Base-by-base conservation (phyloP, 2,797 vertebrate species). In the Sciurus vulgaris region DNA sequence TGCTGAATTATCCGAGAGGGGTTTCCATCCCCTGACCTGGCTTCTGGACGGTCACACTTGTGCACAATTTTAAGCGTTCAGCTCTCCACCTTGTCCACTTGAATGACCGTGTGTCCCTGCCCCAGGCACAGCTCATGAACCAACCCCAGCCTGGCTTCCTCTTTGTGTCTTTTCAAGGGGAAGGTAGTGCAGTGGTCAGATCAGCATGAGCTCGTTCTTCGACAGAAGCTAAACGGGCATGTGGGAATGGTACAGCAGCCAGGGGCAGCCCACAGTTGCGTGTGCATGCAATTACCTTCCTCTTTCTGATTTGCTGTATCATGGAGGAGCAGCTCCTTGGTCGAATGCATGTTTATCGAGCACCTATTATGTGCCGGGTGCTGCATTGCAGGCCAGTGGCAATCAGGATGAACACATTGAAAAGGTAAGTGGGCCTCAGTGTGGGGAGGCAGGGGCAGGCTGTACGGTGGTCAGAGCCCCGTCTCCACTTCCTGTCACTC, bases 401-500 rank as follows among this genome's bases (percentile, higher is more conserved):
- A 2, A 44, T 49, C 51, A 33, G 85, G 30, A 61, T 30, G 41
- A 14, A 11, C 3, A 2, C 4, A 5, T 5, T 44, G 33, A 5
- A 26, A 49, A 72, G 72, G 28, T 41, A 28, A 41, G 17, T 51
- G 11, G 2, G 24, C 0, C 17, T 12, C 59, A 8, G 0, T 0
- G 6, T 47, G 81, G 65, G 56, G 8, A 38, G 35, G 35, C 24
- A 51, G 79, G 49, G 51, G 0, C 26, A 7, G 41, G 7, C 7
- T 15, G 0, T 1, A 15, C 28, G 0, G 3, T 5, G 6, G 38
- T 35, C 41, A 35, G 65, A 49, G 15, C 0, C 4, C 4, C 15
- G 17, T 33, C 56, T 17, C 67, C 35, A 7, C 69, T 54, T n/a
- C 3, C 0, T 0, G 12, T 5, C 0, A 0, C 7, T 41, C 5